Evolutionary conservation across 2,888 invertebrate species (phyloP).

Genomic region (Ormyrus nitidulus): DNA sequence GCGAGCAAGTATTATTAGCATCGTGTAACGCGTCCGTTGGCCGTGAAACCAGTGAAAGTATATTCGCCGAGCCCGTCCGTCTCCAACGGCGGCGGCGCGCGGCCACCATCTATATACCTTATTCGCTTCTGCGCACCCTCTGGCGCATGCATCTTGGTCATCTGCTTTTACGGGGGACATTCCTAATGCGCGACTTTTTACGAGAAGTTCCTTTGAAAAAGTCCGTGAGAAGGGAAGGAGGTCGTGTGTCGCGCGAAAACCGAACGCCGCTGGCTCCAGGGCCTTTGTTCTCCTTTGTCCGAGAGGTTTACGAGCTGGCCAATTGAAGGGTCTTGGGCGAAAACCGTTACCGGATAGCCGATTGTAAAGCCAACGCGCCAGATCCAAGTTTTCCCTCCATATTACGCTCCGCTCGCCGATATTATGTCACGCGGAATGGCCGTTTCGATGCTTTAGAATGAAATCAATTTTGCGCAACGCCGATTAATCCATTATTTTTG

Average conservation of each 20-base stretch:
- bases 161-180: background rate
- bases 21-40: conserved; percentile 72
- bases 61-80: conserved; percentile 60
- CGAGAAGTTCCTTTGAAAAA: conserved; percentile 1
- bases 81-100: conserved; percentile 1
- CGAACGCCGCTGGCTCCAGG: conserved; percentile 54
- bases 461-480: no score
- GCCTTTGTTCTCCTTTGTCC: conserved; percentile 69
- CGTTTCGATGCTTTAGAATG: no score
- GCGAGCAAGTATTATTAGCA: conserved; percentile 68
- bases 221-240: conserved; percentile 8
- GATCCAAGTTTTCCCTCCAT: background rate
- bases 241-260: conserved; percentile 10
- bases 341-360: conserved; percentile 6
- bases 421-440: no score
- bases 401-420: no score
- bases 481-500: no score
- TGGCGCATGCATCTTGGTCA: background rate
- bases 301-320: conserved; percentile 32
- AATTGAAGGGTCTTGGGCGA: conserved; percentile 44
- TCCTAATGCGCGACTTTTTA: background rate
- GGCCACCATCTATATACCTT: background rate
- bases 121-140: background rate
- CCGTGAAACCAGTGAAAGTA: conserved; percentile 75
- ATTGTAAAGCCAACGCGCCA: conserved; percentile 3